These are phyloP conservation scores for Potorous gilbertii DNA, from an alignment of 2,797 vertebrate species.

Conservation along the genomic window DNA sequence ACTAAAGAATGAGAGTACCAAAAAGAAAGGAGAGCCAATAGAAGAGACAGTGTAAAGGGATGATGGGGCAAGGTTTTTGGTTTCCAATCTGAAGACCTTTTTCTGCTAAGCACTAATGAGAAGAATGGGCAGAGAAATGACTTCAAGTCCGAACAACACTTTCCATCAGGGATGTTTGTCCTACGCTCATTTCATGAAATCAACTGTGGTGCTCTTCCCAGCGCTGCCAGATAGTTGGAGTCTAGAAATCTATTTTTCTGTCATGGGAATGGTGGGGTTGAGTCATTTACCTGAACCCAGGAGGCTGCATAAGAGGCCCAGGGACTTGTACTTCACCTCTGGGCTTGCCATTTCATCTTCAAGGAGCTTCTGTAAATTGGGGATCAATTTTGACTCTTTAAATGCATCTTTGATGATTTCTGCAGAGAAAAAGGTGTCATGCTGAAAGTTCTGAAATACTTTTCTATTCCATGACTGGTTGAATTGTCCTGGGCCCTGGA, in stretches of 20 bases:
- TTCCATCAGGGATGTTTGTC: neutral
- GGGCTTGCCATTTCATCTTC: constrained; percentile 88
- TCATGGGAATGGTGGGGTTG: constrained; percentile 4
- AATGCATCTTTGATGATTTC: constrained; percentile 87
- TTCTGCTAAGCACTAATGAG: neutral
- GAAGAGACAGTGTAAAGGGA: neutral
- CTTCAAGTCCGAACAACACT: neutral
- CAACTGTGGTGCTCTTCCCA: neutral
- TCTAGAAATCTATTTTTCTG: neutral
- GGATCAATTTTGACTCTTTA: constrained; percentile 85
- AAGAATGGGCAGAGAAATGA: neutral
- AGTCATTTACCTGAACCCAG: constrained; percentile 87
- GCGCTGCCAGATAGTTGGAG: neutral
- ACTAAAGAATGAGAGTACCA: neutral
- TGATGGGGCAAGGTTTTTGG: neutral
- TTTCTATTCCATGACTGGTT: neutral
- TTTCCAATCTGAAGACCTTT: neutral
- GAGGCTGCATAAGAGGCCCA: constrained; percentile 91
- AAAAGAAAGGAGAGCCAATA: neutral
- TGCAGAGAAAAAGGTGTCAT: constrained; percentile 73
- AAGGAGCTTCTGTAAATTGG: constrained; percentile 89
- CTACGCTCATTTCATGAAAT: neutral
- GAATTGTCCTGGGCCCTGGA: neutral
- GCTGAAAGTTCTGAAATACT: neutral
- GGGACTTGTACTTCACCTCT: constrained; percentile 92